phyloP scores from a whole-genome alignment of 1,140 invertebrate species.

The Olivierus martensii region DNA sequence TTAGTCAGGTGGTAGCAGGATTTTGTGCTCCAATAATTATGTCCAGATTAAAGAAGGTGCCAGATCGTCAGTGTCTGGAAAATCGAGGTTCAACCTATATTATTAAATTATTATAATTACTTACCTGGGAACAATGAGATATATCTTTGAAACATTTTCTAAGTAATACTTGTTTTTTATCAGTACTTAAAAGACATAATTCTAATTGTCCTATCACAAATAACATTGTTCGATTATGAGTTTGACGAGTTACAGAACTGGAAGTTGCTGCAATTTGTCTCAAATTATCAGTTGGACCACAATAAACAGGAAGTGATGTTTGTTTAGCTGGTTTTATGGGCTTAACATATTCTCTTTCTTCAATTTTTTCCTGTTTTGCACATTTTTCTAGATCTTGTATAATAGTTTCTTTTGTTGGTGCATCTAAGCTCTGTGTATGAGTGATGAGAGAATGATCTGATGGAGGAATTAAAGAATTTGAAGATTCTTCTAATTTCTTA shows the following conservation, averaged over 20 bases:
- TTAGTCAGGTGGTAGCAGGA: no score
- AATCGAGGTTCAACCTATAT: no score
- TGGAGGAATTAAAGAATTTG: no score
- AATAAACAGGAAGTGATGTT: constrained; percentile 10
- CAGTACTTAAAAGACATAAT: constrained; percentile 76
- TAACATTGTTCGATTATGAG: constrained; percentile 81
- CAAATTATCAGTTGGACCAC: constrained; percentile 4
- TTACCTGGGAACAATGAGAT: constrained; percentile 64
- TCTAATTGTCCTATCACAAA: constrained; percentile 68
- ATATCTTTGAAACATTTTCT: constrained; percentile 76
- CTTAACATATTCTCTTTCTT: not conserved
- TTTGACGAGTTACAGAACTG: constrained; percentile 1
- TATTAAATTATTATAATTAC: not conserved
- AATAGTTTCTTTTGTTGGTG: constrained; percentile 10
- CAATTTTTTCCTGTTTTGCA: not conserved
- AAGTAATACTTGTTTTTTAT: constrained; percentile 73
- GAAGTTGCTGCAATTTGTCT: constrained; percentile 3
- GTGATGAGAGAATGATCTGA: constrained; percentile 13
- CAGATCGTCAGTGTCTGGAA: no score
- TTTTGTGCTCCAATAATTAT: no score
- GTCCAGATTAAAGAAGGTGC: no score
- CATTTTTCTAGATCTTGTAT: constrained; percentile 8
- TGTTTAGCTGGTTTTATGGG: constrained; percentile 8
- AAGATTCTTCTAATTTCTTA: no score
- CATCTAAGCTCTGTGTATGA: constrained; percentile 21